Conservation (phyloP, 2,888 invertebrate species). For the Clanis bilineata region DNA sequence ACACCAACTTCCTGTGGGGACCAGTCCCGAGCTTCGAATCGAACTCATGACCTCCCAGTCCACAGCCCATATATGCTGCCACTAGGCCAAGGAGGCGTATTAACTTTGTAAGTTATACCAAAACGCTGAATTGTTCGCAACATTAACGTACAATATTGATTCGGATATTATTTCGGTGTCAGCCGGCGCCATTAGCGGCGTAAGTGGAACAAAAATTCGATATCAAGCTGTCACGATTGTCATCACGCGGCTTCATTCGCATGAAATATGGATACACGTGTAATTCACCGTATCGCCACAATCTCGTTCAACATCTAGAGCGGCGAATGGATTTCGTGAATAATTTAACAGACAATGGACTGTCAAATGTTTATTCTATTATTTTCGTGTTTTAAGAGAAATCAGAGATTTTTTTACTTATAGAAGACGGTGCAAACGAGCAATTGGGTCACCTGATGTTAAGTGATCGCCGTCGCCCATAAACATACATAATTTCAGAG, state of each 20-base stretch:
- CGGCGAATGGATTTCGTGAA: conserved; percentile 74
- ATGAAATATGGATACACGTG: conserved; percentile 68
- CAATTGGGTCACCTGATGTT: too few species aligned
- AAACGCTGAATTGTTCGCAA: background rate
- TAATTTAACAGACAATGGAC: conserved; percentile 76
- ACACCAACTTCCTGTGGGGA: too few species aligned
- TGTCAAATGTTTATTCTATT: conserved; percentile 66
- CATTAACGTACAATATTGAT: background rate
- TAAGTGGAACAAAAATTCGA: conserved; percentile 46
- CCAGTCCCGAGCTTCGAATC: too few species aligned
- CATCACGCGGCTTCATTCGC: conserved; percentile 60
- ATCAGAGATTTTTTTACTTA: conserved; percentile 35
- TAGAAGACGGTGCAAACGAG: background rate
- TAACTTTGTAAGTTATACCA: too few species aligned
- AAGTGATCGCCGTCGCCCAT: too few species aligned
- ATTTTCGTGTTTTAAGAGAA: conserved; percentile 50
- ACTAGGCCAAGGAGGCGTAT: too few species aligned
- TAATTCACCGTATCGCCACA: conserved; percentile 70
- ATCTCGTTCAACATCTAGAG: conserved; percentile 69
- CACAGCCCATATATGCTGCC: too few species aligned
- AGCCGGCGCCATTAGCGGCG: conserved; percentile 46
- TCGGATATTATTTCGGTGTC: conserved; percentile 20
- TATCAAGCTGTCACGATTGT: conserved; percentile 66
- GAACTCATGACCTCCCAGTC: too few species aligned
- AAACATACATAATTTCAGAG: too few species aligned